These are phyloP conservation scores for Arbacia lixula DNA, from an alignment of 53 echinoderm and acorn worm species.

Conservation along the genomic window DNA sequence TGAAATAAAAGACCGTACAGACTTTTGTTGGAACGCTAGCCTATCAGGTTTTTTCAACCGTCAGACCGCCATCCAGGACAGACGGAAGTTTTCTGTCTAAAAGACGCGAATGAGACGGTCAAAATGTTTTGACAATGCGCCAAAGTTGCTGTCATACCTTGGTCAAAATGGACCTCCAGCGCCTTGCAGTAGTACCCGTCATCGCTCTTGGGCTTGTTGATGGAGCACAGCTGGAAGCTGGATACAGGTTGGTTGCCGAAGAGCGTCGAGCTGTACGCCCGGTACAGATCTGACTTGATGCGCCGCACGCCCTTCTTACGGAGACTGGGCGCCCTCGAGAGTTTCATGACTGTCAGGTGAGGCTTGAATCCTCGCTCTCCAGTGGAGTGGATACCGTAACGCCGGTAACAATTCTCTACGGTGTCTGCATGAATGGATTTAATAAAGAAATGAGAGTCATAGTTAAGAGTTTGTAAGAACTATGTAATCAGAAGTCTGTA, in stretches of 20 bases:
- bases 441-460: background rate
- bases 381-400: slow-evolving; percentile 84
- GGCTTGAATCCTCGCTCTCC: slow-evolving; percentile 99
- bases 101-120: background rate
- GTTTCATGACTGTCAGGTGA: slow-evolving; percentile 98
- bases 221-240: slow-evolving; percentile 91
- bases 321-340: slow-evolving; percentile 93
- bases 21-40: no score
- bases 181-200: slow-evolving; percentile 95
- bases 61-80: no score
- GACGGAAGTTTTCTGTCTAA: no score
- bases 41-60: no score
- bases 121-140: no score
- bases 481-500: no score
- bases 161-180: slow-evolving; percentile 79
- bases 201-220: slow-evolving; percentile 91
- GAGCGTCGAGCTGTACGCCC: slow-evolving; percentile 70
- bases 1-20: no score
- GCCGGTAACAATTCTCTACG: slow-evolving; percentile 85
- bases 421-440: slow-evolving; percentile 64
- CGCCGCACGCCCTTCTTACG: slow-evolving; percentile 98
- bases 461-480: no score
- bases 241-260: slow-evolving; percentile 83
- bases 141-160: no score
- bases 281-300: slow-evolving; percentile 97